Evolutionary conservation across 2,797 vertebrate genomes (phyloP), one percentile per base, ranked within the genome.

Genomic region (Falco naumanni): DNA sequence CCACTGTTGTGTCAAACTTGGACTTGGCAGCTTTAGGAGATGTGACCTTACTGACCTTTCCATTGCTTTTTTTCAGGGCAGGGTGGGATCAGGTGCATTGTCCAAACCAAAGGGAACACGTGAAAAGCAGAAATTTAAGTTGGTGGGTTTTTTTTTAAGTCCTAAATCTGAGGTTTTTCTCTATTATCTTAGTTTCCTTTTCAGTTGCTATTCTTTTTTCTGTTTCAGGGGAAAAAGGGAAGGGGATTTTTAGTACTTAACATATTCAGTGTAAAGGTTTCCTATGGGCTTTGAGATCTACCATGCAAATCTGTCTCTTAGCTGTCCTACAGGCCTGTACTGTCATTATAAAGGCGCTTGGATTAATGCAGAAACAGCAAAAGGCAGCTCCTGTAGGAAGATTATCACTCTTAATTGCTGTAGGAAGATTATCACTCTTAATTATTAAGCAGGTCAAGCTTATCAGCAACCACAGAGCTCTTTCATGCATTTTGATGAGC

Each of bases 351-450:
- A 79, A 89, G 83, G 66, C 78, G 25, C 57, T 69, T 39, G 31
- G 33, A 33, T 91, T 90, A 72, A 79, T 82, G 48, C 75, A 90
- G 63, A 84, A 96, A 41, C 66, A 89, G 82, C 80, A 88, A 94
- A 91, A 94, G 87, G 41, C 64, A 71, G 45, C 68, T 90, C 54
- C 24, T 6, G 3, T 61, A 76, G 85, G 80, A 92, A 94, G 93
- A 90, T 90, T 89, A 76, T 84, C 28, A 5, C 21, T 86, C 82
- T 84, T 91, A 90, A 87, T 87, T 81, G 75, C 60, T 81, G 33
- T 82, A 93, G 81, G 90, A 91, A 83, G 87, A 92, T 91, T 81
- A 74, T 85, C 16, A 17, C 26, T 80, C 71, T 87, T 88, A 93
- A 89, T 90, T 43, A 89, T 83, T 89, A 88, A 95, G 51, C 75